Evolutionary conservation across 2,113 vertebrate species (phyloP), one percentile per base, ranked within the genome.

Genomic region (Embiotoca jacksoni): DNA sequence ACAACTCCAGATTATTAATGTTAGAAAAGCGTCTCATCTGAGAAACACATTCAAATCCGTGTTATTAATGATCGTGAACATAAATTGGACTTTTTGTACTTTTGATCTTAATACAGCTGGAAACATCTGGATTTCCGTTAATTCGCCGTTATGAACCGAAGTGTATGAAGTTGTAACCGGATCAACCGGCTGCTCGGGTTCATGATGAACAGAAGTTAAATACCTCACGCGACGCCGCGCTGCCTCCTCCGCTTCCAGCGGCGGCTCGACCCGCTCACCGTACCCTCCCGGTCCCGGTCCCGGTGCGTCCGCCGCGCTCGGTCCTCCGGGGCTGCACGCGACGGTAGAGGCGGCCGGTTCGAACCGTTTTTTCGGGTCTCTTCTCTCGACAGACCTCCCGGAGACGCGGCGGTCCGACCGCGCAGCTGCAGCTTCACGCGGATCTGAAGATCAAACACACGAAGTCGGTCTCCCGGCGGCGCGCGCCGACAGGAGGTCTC

Each of bases 221-320:
- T 13, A 8, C 61, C 30, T 32, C 60, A 5, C 32, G 23, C 56
- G 75, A 80, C 82, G 77, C 80, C 72, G 1, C 11, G 65, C 53
- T 49, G 59, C 60, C 3, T 61, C 76, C 79, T 80, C 57, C 82
- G 55, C 60, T 80, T 76, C 66, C 62, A 68, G 65, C 65, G 30
- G 78, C 31, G 16, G 54, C 58, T 73, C 52, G 53, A 1, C 3
- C 53, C 41, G 61, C 8, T 23, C 13, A 7, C 37, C 37, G 37
- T 37, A 5, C 37, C 4, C 37, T 41, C 1, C 39, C 1, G 49
- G 49, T 47, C 13, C 0, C 14, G 5, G 58, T 2, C 30, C 53
- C 46, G 10, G 53, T 15, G 1, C 5, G 7, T 14, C 10, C 8
- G 9, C 44, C 16, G 9, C 0, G 0, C 54, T 47, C 60, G 36